phyloP scores from a whole-genome alignment of 2,888 invertebrate species.

The Andrena minutula region DNA sequence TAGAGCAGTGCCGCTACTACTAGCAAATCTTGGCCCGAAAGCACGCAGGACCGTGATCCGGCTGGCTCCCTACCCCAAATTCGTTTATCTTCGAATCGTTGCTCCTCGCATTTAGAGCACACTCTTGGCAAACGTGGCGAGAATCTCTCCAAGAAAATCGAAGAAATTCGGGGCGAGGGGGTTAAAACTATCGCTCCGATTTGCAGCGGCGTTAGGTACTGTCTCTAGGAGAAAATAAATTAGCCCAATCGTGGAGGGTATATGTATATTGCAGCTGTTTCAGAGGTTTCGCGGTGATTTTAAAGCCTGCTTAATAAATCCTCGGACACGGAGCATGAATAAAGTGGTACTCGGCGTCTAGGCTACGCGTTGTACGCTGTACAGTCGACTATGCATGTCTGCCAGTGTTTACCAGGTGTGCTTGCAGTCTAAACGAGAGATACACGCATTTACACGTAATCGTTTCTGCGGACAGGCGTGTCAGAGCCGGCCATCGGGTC shows the following conservation, averaged over 20 bases:
- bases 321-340: constrained; percentile 34
- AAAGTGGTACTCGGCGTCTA: too few relatives aligned
- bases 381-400: not conserved
- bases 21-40: constrained; percentile 17
- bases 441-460: constrained; percentile 23
- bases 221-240: not conserved
- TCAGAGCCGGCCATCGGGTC: not conserved
- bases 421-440: constrained; percentile 15
- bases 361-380: too few relatives aligned
- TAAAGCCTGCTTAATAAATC: not conserved
- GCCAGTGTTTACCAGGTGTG: constrained; percentile 43
- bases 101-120: not conserved
- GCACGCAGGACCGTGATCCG: constrained; percentile 1
- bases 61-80: constrained; percentile 1
- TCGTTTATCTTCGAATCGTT: constrained; percentile 1
- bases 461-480: constrained; percentile 11
- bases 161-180: not conserved
- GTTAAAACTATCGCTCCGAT: not conserved
- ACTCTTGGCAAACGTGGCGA: not conserved
- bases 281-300: not conserved
- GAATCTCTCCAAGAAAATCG: not conserved
- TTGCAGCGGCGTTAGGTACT: not conserved
- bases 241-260: not conserved
- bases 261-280: not conserved
- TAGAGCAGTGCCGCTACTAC: constrained; percentile 35